A percentile compares a stretch with the other conserved stretches of the same genome.
Conservation (phyloP, 2,888 invertebrate species). For the Lasioglossum oenotherae region DNA sequence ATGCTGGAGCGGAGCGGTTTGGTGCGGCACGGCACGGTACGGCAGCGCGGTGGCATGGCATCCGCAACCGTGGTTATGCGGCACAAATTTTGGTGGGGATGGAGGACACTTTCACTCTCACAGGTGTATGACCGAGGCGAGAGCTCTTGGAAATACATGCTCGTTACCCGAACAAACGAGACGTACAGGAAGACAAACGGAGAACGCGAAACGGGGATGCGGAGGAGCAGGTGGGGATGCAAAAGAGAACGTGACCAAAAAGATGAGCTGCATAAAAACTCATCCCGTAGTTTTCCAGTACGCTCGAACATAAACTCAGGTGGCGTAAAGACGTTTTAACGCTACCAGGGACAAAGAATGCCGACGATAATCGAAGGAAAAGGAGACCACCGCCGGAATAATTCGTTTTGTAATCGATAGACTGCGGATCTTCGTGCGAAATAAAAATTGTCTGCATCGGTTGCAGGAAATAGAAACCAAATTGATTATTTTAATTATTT, state of each 20-base stretch:
- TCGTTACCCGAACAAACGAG: conserved; percentile 63
- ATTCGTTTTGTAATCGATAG: background rate
- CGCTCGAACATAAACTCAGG: background rate
- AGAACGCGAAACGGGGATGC: background rate
- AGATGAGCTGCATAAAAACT: background rate
- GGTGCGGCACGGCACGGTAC: background rate
- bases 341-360: background rate
- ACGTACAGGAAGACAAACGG: conserved; percentile 13
- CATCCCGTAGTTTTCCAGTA: background rate
- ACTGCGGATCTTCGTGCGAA: no score
- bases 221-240: background rate
- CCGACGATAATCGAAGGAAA: background rate
- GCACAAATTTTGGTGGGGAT: conserved; percentile 52
- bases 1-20: background rate
- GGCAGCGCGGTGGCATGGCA: conserved; percentile 21
- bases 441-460: no score
- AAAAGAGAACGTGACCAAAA: background rate
- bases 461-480: no score
- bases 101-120: conserved; percentile 83
- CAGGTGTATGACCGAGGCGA: conserved; percentile 83
- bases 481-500: no score
- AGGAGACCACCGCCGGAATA: background rate
- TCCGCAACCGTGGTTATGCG: conserved; percentile 29
- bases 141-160: conserved; percentile 58
- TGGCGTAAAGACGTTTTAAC: background rate